phyloP scores from a whole-genome alignment of 2,113 vertebrate genomes.

The Haemorhous mexicanus region DNA sequence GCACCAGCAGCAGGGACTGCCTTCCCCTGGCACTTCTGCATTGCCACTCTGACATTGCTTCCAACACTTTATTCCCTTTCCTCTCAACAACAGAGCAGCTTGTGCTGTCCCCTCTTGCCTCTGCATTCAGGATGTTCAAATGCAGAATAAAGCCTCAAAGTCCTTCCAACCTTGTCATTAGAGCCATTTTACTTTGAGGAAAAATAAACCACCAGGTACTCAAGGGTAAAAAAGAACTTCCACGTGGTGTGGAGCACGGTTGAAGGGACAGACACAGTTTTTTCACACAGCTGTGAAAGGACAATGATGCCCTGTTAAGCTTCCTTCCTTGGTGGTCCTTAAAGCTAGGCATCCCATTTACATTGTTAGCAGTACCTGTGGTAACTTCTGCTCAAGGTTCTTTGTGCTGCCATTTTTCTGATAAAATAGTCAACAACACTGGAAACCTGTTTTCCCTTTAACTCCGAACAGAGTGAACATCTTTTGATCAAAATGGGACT shows the following conservation, averaged over 20 bases:
- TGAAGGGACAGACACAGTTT: neutral
- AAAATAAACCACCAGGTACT: neutral
- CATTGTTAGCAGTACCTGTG: fast-evolving
- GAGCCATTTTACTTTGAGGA: neutral
- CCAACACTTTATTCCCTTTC: too few species aligned
- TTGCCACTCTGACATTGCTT: fast-evolving
- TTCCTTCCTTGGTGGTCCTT: neutral
- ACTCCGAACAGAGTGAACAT: neutral
- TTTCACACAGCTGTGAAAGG: neutral
- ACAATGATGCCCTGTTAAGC: neutral
- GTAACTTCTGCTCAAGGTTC: neutral
- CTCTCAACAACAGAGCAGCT: too few species aligned
- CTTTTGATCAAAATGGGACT: neutral
- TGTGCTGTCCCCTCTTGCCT: neutral
- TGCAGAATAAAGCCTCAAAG: neutral
- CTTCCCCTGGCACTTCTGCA: neutral
- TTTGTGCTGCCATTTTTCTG: fast-evolving
- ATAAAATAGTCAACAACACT: neutral
- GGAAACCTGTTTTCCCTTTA: neutral
- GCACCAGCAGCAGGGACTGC: neutral
- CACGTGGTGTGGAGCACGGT: fast-evolving
- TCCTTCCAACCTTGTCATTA: neutral
- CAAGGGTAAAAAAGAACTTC: neutral
- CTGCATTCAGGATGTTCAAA: neutral
- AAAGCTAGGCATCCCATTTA: neutral